Conservation (phyloP, 2,113 vertebrate genomes). For the Deroptyus accipitrinus region DNA sequence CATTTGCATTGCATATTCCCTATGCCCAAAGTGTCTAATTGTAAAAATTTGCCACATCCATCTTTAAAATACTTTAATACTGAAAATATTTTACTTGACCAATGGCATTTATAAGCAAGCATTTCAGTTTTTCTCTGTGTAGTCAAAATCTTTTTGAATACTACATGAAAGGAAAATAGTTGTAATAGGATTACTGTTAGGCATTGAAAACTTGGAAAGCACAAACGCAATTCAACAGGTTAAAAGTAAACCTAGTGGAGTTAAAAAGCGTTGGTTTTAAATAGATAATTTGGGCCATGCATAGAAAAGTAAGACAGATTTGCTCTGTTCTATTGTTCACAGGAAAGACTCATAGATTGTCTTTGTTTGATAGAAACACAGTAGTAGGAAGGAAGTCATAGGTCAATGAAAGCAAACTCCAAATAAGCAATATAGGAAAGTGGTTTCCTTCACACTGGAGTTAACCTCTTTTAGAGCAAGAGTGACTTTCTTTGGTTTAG, state of each 20-base stretch:
- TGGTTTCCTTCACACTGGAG: neutral
- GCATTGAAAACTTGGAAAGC: neutral
- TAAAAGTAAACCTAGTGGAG: neutral
- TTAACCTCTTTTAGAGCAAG: neutral
- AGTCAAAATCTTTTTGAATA: neutral
- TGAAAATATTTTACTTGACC: neutral
- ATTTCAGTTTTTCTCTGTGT: neutral
- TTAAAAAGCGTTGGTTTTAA: neutral
- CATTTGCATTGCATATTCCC: neutral
- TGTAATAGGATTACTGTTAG: neutral
- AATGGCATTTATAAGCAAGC: neutral
- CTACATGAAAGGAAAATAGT: neutral
- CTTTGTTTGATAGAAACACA: neutral
- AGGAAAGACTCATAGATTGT: neutral
- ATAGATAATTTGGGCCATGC: neutral
- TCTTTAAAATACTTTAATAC: neutral
- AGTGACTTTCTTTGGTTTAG: neutral
- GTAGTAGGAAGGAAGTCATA: slow-evolving; percentile 3
- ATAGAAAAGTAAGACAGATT: neutral
- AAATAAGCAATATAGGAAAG: neutral
- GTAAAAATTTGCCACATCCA: neutral
- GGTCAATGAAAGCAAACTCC: neutral
- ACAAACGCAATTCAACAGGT: neutral
- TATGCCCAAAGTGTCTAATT: neutral
- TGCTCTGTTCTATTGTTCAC: neutral